Evolutionary conservation across 2,888 invertebrate genomes (phyloP), one percentile per base, ranked within the genome.

Genomic region (Limnephilus marmoratus): DNA sequence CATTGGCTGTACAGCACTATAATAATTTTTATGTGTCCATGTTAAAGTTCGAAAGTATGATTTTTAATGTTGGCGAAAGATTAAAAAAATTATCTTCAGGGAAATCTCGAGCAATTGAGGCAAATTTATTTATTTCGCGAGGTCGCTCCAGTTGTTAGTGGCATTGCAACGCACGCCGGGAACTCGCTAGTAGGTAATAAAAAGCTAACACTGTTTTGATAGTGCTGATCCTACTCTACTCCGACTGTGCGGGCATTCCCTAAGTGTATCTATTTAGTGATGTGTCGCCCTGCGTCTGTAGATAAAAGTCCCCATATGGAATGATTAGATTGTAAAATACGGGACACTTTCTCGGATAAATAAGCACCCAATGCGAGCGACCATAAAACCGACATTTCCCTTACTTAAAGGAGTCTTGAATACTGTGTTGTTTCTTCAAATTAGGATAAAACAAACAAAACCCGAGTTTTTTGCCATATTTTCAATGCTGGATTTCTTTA

Each of bases 241-340:
- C 37, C 80, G 85, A 91, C 81, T 90, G 90, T 91, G 87, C 90
- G 37, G 29, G 83, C 83, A 92, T 90, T 88, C 91, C 83, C 90
- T 90, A 92, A 92, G 92, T 92, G 93, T 92, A 86, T 92, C 93
- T 91, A 93, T 92, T 93, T 93, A 93, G 90, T 91, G 91, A 81
- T 82, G 86, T 90, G 91, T 87, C 85, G 90, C 89, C 90, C 89
- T 90, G 89, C 92, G 90, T 81, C 53, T 91, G 92, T 83, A 92
- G 93, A 93, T 92, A 93, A 92, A 91, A 93, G 93, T 92, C 93
- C 88, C 93, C 92, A 91, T 93, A 93, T 90, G 93, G 93, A 90
- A 95, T 96, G 96, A 96, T 96, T 96, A 96, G 96, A 96, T 95
- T 96, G 96, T 96, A 96, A 96, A 96, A 96, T 96, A 96, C 95